Base-by-base conservation (phyloP, 1,140 invertebrate genomes). In the Aleiodes sp. region DNA sequence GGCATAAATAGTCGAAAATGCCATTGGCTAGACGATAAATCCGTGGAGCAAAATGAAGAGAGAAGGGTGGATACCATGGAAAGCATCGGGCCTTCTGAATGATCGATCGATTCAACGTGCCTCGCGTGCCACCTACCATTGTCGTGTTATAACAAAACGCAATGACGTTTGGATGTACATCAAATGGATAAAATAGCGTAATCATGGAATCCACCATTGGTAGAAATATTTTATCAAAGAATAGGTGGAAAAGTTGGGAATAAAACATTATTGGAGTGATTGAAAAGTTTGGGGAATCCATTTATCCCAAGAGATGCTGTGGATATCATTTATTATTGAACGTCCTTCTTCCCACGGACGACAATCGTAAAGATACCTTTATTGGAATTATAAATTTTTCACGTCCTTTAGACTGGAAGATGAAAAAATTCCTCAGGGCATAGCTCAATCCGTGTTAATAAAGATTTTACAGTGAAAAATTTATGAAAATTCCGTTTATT, bases 121-220 rank as follows among this genome's bases (percentile, higher is more conserved):
- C 60, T 69, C 67, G 67, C 67, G 67, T 69, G 67, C 60, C 67
- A 69, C 62, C 66, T 56, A 43, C 66, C 59, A 69, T 69, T 63
- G 67, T 69, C 67, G 66, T 43, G 57, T 62, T 43, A 46, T 35
- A 52, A 52, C 46, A 52, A 24, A 24, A 52, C 39, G 7, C 39
- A n/a, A 43, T n/a, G 26, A 21, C 19, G 7, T 52, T 52, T 68
- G 52, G 52, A 59, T 35, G 65, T 59, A 67, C 65, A 59, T 24
- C 28, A 37, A 26, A 67, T 59, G 56, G 56, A 59, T 67, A 59
- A 67, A 65, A 65, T 65, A 65, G 52, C 56, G 37, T 46, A 33
- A 33, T 33, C 56, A 35, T 14, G 28, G n/a, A 26, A 19, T 31
- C 19, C 29, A 26, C 8, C 9, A 33, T n/a, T 61, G 19, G 59